Percentiles rank a stretch among this genome's conserved stretches.
Evolutionary conservation across 2,113 vertebrate species (phyloP).

Genomic region (Stigmatopora nigra): DNA sequence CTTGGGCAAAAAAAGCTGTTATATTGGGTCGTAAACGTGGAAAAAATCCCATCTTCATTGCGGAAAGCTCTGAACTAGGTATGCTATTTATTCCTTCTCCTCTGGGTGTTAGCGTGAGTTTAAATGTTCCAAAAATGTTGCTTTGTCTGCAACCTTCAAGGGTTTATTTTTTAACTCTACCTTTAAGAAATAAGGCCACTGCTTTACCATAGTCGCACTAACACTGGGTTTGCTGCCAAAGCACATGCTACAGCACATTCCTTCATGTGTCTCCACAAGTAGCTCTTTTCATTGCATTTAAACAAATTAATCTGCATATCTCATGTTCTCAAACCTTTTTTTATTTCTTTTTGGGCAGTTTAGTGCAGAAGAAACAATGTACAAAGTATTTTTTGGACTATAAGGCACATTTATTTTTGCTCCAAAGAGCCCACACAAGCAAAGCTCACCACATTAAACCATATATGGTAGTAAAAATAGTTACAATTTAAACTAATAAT

Average conservation of each 20-base stretch:
- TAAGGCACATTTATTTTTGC: background rate
- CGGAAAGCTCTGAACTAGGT: background rate
- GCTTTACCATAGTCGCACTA: slow-evolving; percentile 43
- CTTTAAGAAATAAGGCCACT: slow-evolving; percentile 57
- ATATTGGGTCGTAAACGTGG: background rate
- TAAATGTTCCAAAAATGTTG: slow-evolving; percentile 27
- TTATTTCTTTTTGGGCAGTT: slow-evolving; percentile 1
- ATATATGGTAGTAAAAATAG: background rate
- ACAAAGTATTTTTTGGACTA: background rate
- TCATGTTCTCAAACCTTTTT: background rate
- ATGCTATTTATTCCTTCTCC: background rate
- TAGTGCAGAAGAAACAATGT: slow-evolving; percentile 16
- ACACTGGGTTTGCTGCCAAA: slow-evolving; percentile 48
- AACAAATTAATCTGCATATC: slow-evolving; percentile 10
- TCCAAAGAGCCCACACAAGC: background rate
- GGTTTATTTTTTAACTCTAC: slow-evolving; percentile 55
- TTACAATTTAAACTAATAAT: background rate
- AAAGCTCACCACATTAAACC: background rate
- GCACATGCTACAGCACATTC: slow-evolving; percentile 49
- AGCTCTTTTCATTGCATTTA: slow-evolving; percentile 2
- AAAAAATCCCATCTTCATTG: slow-evolving; percentile 3
- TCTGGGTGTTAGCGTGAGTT: slow-evolving; percentile 10
- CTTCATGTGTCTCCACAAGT: slow-evolving; percentile 48
- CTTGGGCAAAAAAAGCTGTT: background rate
- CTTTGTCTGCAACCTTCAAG: slow-evolving; percentile 28